Base-by-base conservation (phyloP, 2,113 vertebrate genomes). In the Lampris incognitus region DNA sequence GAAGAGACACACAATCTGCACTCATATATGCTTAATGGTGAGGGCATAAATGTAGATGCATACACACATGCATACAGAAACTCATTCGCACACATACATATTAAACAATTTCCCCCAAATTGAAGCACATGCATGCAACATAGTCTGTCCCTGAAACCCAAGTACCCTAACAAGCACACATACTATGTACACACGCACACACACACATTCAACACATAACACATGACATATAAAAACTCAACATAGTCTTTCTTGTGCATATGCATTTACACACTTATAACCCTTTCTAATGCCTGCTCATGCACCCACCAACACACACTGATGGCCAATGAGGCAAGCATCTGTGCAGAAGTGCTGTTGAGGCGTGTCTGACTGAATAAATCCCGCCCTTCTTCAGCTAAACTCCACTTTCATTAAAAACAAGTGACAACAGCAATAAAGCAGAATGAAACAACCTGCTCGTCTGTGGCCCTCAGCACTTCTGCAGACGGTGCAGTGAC, bases 341-440 rank as follows among this genome's bases (percentile, higher is more conserved):
- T 44, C 24, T 50, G 50, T 42, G 44, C 79, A 48, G n/a, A 6
- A 36, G 65, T 76, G 59, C 56, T 79, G 73, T 56, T 44, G 79
- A 60, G 73, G 62, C 51, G 62, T 1, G 9, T 55, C 42, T 3
- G 57, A 68, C 46, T 44, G 3, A 66, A 83, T 62, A 79, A 73
- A 63, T 48, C 38, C 10, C 64, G 39, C 3, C 8, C 41, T 57
- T 56, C 71, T 73, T 66, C 69, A 42, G 71, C 75, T 51, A 67
- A 75, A 51, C 80, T 80, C 76, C 81, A 84, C 80, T 82, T 85
- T 85, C 78, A 88, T 89, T 86, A 87, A 85, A 82, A 85, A 74
- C 69, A 50, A 89, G 74, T 82, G 87, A 89, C 89, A 78, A 56
- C 83, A 79, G 79, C 76, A 66, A 84, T 86, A 88, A 88, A 87